Conservation (phyloP, 2,888 invertebrate species). For the Sphaerophoria taeniata region DNA sequence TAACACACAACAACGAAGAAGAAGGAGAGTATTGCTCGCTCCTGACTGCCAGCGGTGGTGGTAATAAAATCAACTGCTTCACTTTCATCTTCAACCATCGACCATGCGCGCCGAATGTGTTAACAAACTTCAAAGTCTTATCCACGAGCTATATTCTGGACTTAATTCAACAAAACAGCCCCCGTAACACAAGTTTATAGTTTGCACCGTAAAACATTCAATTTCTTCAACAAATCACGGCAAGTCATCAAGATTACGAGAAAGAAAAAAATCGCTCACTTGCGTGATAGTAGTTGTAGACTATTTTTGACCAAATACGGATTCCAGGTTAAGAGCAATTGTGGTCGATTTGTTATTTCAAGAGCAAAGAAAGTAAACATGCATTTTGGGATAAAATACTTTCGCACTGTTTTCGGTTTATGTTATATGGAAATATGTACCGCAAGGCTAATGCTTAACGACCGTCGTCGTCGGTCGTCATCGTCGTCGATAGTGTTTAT, state of each 20-base stretch:
- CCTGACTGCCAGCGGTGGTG: slow-evolving; percentile 1
- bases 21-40: slow-evolving; percentile 9
- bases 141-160: slow-evolving; percentile 54
- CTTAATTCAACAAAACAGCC: slow-evolving; percentile 57
- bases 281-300: slow-evolving; percentile 62
- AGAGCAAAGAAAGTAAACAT: slow-evolving; percentile 73
- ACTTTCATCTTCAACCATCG: slow-evolving; percentile 55
- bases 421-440: slow-evolving; percentile 40
- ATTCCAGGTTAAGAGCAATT: slow-evolving; percentile 65
- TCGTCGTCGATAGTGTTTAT: slow-evolving; percentile 49
- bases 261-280: slow-evolving; percentile 20
- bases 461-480: slow-evolving; percentile 42
- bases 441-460: slow-evolving; percentile 72
- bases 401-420: slow-evolving; percentile 58
- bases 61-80: slow-evolving; percentile 45
- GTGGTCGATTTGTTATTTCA: slow-evolving; percentile 48
- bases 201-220: slow-evolving; percentile 60
- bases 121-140: slow-evolving; percentile 46
- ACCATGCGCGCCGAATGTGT: slow-evolving; percentile 14
- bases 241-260: slow-evolving; percentile 64
- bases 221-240: slow-evolving; percentile 72
- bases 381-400: slow-evolving; percentile 65
- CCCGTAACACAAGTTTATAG: slow-evolving; percentile 32
- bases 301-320: slow-evolving; percentile 73
- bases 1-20: slow-evolving; percentile 8